These are phyloP conservation scores for Nilaparvata lugens DNA, from an alignment of 1,140 invertebrate genomes.

Conservation along the genomic window DNA sequence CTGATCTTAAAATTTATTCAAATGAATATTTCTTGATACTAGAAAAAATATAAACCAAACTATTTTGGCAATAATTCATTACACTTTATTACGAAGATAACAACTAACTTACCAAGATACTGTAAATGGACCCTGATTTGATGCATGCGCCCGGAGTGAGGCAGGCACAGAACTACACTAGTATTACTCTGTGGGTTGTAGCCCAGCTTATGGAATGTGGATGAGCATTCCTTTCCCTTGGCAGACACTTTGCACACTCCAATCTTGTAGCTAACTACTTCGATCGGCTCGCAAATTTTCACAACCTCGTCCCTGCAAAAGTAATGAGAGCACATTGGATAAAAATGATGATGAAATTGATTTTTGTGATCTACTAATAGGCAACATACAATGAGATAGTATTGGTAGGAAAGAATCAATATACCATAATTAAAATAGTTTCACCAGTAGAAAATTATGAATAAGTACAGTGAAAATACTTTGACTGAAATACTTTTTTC, in stretches of 20 bases:
- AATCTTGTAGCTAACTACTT: slow-evolving; percentile 89
- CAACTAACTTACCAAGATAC: slow-evolving; percentile 64
- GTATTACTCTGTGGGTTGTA: slow-evolving; percentile 67
- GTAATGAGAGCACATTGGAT: slow-evolving; percentile 7
- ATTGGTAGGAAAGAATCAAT: too few relatives aligned
- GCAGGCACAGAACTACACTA: slow-evolving; percentile 87
- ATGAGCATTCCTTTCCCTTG: slow-evolving; percentile 83
- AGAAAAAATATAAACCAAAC: too few relatives aligned
- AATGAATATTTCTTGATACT: too few relatives aligned
- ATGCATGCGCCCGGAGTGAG: slow-evolving; percentile 94
- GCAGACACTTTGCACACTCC: slow-evolving; percentile 87
- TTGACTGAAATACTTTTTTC: too few relatives aligned
- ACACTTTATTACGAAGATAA: too few relatives aligned
- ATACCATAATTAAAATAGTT: too few relatives aligned
- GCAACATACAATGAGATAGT: too few relatives aligned
- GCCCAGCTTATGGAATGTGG: slow-evolving; percentile 80
- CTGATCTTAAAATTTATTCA: too few relatives aligned
- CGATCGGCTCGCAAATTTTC: slow-evolving; percentile 83
- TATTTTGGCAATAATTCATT: too few relatives aligned
- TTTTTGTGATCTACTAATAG: too few relatives aligned
- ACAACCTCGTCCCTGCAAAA: slow-evolving; percentile 52
- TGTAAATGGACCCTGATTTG: slow-evolving; percentile 98
- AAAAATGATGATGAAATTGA: background rate
- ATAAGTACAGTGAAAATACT: too few relatives aligned
- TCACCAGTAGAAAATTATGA: too few relatives aligned